A percentile compares a stretch with the other conserved stretches of the same genome.
phyloP scores from a whole-genome alignment of 2,888 invertebrate species.

The Heteropelma amictum region DNA sequence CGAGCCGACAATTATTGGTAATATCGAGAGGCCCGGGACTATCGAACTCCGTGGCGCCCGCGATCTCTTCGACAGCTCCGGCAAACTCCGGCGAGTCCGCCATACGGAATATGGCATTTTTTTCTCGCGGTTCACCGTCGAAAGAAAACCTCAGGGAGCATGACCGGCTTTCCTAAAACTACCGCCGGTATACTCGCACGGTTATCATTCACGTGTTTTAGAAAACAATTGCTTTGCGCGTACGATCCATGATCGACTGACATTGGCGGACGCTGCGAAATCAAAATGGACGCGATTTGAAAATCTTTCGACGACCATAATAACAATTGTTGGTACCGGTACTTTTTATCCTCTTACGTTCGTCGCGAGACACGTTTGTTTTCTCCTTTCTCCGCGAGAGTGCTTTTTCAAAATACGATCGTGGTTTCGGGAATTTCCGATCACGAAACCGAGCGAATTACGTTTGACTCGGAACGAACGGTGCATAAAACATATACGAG shows the following conservation, averaged over 20 bases:
- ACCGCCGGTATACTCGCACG: conserved; percentile 58
- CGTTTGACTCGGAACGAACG: not conserved
- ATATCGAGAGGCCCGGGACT: conserved; percentile 71
- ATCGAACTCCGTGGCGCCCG: conserved; percentile 47
- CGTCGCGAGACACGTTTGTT: too few relatives aligned
- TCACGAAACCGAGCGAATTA: conserved; percentile 21
- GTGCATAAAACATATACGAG: conserved; percentile 3
- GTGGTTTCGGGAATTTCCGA: conserved; percentile 29
- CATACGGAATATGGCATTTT: conserved; percentile 54
- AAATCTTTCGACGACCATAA: not conserved
- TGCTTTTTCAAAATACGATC: conserved; percentile 40
- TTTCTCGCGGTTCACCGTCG: not conserved
- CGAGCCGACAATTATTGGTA: conserved; percentile 76
- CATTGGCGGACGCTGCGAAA: too few relatives aligned
- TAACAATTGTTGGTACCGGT: not conserved
- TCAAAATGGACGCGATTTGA: too few relatives aligned
- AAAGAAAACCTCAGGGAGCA: conserved; percentile 30
- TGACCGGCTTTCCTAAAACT: conserved; percentile 55
- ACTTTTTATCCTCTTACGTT: not conserved
- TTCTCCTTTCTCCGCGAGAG: not conserved
- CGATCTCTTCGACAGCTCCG: conserved; percentile 43
- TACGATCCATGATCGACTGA: too few relatives aligned
- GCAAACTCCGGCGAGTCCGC: conserved; percentile 61
- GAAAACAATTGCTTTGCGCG: too few relatives aligned
- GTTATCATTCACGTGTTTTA: too few relatives aligned